A percentile compares a stretch with the other conserved stretches of the same genome.
These are phyloP conservation scores for Drosophila quasianomalipes DNA, from an alignment of 2,888 invertebrate species.

Conservation along the genomic window DNA sequence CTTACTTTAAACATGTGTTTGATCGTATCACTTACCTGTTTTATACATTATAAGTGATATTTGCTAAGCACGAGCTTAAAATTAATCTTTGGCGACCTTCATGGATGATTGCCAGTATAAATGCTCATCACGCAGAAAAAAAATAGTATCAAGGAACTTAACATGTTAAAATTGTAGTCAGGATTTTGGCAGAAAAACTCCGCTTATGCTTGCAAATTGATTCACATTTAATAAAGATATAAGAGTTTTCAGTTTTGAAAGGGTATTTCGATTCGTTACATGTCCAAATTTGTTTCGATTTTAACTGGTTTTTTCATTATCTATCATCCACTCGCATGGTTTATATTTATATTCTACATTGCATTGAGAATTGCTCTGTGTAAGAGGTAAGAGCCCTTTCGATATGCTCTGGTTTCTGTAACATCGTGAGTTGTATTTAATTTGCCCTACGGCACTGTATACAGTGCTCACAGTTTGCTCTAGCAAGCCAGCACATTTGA, in stretches of 20 bases:
- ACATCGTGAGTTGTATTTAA: background rate
- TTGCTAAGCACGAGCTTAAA: background rate
- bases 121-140: background rate
- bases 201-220: background rate
- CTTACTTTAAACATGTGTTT: constrained; percentile 4
- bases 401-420: background rate
- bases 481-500: background rate
- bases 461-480: background rate
- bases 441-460: background rate
- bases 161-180: background rate
- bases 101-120: background rate
- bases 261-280: background rate
- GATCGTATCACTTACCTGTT: background rate
- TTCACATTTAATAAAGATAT: background rate
- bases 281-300: background rate
- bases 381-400: background rate
- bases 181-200: background rate
- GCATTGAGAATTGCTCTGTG: background rate
- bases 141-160: background rate
- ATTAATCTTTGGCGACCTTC: constrained; percentile 9
- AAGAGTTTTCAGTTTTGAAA: background rate
- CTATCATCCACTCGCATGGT: background rate
- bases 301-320: background rate
- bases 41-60: background rate
- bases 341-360: background rate